These are phyloP conservation scores for Cairina moschata DNA, from an alignment of 2,113 vertebrate genomes.

Conservation along the genomic window DNA sequence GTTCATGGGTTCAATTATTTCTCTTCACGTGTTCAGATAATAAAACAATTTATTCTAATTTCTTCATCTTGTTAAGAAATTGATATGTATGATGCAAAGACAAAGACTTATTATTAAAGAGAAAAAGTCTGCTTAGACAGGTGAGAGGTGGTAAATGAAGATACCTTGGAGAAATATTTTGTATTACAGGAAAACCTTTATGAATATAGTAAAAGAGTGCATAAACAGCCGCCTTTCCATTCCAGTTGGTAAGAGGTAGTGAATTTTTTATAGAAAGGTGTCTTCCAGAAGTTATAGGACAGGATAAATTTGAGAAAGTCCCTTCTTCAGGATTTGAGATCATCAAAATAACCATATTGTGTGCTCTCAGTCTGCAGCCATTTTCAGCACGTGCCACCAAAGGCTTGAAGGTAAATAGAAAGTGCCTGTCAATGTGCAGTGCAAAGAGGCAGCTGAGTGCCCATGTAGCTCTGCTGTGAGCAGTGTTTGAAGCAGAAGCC, in stretches of 20 bases:
- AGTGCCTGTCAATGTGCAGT: accelerated
- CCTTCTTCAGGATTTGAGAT: neutral
- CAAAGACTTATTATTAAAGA: neutral
- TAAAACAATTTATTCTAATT: neutral
- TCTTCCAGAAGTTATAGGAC: neutral
- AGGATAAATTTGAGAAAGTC: neutral
- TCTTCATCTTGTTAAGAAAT: neutral
- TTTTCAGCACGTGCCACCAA: neutral
- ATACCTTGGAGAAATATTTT: neutral
- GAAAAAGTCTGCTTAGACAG: neutral
- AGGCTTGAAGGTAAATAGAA: neutral
- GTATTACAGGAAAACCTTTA: neutral
- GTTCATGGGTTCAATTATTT: neutral
- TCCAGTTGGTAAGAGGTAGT: neutral
- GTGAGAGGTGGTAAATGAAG: neutral
- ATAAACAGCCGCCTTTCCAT: neutral
- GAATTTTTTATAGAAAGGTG: neutral
- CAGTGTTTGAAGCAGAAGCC: neutral
- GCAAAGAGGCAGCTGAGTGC: neutral
- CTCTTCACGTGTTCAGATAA: neutral
- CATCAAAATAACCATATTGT: neutral
- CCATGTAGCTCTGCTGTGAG: neutral
- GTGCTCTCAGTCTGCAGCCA: accelerated
- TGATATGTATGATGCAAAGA: neutral
- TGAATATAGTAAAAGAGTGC: neutral